phyloP scores from a whole-genome alignment of 37 sponge, comb jelly and placozoan genomes.

The Petrosia ficiformis region DNA sequence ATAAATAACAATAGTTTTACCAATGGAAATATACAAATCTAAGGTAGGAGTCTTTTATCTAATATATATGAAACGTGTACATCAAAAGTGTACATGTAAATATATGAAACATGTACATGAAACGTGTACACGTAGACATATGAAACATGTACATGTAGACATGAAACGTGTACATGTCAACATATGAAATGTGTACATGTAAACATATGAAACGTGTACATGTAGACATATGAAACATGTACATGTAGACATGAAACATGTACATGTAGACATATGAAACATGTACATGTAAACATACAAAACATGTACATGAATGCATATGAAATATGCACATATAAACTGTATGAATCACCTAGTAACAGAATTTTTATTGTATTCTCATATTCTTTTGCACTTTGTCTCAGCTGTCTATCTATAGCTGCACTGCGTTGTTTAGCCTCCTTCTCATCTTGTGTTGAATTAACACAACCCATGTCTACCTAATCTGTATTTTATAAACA shows the following conservation, averaged over 20 bases:
- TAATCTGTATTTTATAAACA: not conserved
- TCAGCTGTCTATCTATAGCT: conserved; percentile 79
- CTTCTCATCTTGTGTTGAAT: conserved; percentile 75
- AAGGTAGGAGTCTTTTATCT: too few species aligned
- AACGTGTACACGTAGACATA: too few species aligned
- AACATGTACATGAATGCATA: not conserved
- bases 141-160: too few species aligned
- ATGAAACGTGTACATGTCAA: not conserved
- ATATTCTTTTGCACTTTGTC: conserved; percentile 62
- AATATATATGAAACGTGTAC: too few species aligned
- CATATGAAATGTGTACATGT: not conserved
- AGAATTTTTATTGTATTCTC: conserved; percentile 94
- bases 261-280: conserved; percentile 1
- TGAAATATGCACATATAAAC: not conserved
- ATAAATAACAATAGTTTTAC: too few species aligned
- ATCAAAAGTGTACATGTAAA: too few species aligned
- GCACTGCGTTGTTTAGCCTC: conserved; percentile 70
- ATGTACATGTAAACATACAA: not conserved
- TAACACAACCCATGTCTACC: conserved; percentile 67
- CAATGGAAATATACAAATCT: too few species aligned
- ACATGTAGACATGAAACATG: not conserved
- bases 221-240: not conserved
- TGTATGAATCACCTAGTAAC: conserved; percentile 62
- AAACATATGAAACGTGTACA: not conserved
- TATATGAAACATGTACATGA: too few species aligned